Evolutionary conservation across 2,113 vertebrate genomes (phyloP).

Genomic region (Stercorarius parasiticus): DNA sequence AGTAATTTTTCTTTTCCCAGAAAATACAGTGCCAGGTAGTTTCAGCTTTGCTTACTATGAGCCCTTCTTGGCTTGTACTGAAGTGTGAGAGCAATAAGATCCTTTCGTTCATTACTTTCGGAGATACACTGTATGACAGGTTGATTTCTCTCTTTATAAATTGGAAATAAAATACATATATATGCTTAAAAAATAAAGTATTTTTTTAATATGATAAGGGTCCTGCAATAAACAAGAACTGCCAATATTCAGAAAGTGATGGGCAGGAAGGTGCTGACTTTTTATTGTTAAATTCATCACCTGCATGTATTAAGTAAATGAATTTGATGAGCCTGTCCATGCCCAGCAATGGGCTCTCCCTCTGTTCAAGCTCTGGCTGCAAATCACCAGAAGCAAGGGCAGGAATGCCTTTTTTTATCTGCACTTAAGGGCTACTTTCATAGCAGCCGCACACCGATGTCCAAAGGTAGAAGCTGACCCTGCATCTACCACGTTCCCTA

Average conservation of each 20-base stretch:
- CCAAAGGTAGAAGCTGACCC: background rate
- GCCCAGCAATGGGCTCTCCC: background rate
- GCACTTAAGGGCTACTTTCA: background rate
- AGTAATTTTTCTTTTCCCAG: constrained; percentile 53
- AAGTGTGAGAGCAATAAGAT: background rate
- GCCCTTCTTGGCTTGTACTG: background rate
- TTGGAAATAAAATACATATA: background rate
- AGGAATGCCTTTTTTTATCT: background rate
- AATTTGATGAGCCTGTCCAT: background rate
- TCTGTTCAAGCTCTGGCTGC: background rate
- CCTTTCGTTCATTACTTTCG: background rate
- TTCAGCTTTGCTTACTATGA: background rate
- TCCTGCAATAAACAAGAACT: background rate
- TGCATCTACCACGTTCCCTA: background rate
- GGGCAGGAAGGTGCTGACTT: background rate
- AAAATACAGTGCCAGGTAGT: constrained; percentile 22
- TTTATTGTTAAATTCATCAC: background rate
- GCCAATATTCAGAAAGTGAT: background rate
- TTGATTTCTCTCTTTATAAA: constrained; percentile 23
- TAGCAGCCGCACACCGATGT: background rate
- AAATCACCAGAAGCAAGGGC: background rate
- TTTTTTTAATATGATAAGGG: background rate
- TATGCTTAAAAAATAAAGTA: background rate
- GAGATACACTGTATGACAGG: background rate
- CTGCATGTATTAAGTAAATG: background rate